Base-by-base conservation (phyloP, 2,797 vertebrate species). In the Cygnus olor region DNA sequence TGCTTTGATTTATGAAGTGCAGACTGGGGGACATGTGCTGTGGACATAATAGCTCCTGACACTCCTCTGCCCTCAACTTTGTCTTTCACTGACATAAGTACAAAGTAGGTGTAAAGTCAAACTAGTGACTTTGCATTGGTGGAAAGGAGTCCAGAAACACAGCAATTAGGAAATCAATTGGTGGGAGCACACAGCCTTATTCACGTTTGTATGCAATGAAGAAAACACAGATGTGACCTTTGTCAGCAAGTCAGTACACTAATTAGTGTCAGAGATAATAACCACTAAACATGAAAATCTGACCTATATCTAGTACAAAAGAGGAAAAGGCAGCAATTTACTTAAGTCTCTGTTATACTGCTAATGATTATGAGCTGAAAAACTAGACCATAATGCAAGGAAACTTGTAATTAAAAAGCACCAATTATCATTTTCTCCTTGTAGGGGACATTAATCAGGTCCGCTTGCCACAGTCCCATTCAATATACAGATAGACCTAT, bases 401-500 rank as follows among this genome's bases (percentile, higher is more conserved):
- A 89, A 95, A 90, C 69, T 89, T 92, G 71, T 91, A 94, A 95
- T 97, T 96, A 95, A 93, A 94, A 96, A 89, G 72, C 65, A 95
- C 73, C 89, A 93, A 18, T 95, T 94, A 91, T 63, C 0, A 34
- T 94, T 90, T 89, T 95, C 36, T 72, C 51, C 87, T 97, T 87
- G 40, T 16, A 92, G 85, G 85, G 90, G 66, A 78, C 64, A 86
- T 93, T 85, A 96, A 81, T 89, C 86, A 96, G 93, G 87, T 85
- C 69, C 0, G 7, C 47, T 88, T 94, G 94, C 63, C 89, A 80
- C 47, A 68, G 61, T 28, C 64, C 73, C 80, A 57, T 25, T 64
- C 2, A 5, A 36, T 82, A 51, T 17, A 77, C 28, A 76, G 94
- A 88, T 24, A 91, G 82, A 60, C 49, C 60, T 5, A 51, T 34